Evolutionary conservation across 2,888 invertebrate genomes (phyloP).

Genomic region (Agonopterix heracliana): DNA sequence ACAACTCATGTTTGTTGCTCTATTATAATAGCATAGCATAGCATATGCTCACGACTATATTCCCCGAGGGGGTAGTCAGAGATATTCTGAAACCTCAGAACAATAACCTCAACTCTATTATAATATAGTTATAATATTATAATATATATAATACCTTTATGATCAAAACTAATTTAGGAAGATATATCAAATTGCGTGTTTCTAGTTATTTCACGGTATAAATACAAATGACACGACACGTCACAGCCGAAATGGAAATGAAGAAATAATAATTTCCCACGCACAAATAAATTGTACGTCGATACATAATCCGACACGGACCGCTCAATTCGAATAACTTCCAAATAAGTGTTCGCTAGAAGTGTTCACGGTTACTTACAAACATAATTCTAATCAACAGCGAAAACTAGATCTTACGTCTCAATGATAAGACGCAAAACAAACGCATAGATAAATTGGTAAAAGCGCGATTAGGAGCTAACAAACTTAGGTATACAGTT

Average conservation of each 20-base stretch:
- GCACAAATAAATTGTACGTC: slow-evolving; percentile 61
- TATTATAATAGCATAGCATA: too few relatives aligned
- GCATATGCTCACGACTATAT: too few relatives aligned
- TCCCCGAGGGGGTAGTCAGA: too few relatives aligned
- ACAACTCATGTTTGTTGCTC: too few relatives aligned
- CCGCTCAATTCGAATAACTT: slow-evolving; percentile 70
- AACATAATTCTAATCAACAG: slow-evolving; percentile 18
- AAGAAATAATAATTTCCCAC: slow-evolving; percentile 64
- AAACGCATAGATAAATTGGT: slow-evolving; percentile 33
- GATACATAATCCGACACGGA: slow-evolving; percentile 65
- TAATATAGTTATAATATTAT: too few relatives aligned
- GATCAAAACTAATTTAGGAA: too few relatives aligned
- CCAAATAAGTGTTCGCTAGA: slow-evolving; percentile 66
- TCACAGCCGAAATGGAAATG: slow-evolving; percentile 43
- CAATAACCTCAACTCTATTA: too few relatives aligned
- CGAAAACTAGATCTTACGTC: slow-evolving; percentile 35
- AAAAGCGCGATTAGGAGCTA: slow-evolving; percentile 43
- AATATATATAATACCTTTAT: too few relatives aligned
- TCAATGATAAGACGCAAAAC: slow-evolving; percentile 30
- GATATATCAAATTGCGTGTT: background rate
- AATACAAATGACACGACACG: slow-evolving; percentile 20
- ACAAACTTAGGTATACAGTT: slow-evolving; percentile 26
- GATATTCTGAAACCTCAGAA: too few relatives aligned
- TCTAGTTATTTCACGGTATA: background rate
- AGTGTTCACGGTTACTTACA: slow-evolving; percentile 66